These are phyloP conservation scores for Stenoptilia bipunctidactyla DNA, from an alignment of 2,888 invertebrate species.

Conservation along the genomic window DNA sequence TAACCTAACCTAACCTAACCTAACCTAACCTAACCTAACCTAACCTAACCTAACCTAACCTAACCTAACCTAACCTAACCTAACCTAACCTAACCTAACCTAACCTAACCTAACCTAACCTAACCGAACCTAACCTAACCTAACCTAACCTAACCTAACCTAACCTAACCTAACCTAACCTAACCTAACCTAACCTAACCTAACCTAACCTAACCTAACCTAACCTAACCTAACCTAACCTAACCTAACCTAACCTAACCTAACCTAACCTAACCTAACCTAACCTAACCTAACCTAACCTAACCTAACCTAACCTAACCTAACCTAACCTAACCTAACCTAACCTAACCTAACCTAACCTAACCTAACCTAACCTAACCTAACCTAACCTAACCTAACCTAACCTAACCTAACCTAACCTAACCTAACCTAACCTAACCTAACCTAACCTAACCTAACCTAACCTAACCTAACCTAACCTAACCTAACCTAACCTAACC, in stretches of 20 bases:
- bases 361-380: constrained; percentile 13
- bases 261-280: constrained; percentile 10
- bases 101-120: constrained; percentile 11
- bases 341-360: constrained; percentile 12
- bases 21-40: constrained; percentile 13
- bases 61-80: constrained; percentile 8
- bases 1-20: constrained; percentile 13
- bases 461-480: constrained; percentile 5
- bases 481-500: constrained; percentile 5
- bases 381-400: constrained; percentile 5
- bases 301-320: constrained; percentile 13
- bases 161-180: constrained; percentile 15
- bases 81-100: constrained; percentile 7
- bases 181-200: constrained; percentile 15
- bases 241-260: constrained; percentile 10
- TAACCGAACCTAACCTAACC: constrained; percentile 14
- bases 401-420: constrained; percentile 4
- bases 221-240: constrained; percentile 4
- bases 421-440: constrained; percentile 3
- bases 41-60: constrained; percentile 11
- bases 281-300: constrained; percentile 4
- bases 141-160: constrained; percentile 15
- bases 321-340: constrained; percentile 13
- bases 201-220: constrained; percentile 13
- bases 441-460: constrained; percentile 4